These are phyloP conservation scores for Piliocolobus tephrosceles DNA, from an alignment of 2,113 vertebrate genomes.

Conservation along the genomic window DNA sequence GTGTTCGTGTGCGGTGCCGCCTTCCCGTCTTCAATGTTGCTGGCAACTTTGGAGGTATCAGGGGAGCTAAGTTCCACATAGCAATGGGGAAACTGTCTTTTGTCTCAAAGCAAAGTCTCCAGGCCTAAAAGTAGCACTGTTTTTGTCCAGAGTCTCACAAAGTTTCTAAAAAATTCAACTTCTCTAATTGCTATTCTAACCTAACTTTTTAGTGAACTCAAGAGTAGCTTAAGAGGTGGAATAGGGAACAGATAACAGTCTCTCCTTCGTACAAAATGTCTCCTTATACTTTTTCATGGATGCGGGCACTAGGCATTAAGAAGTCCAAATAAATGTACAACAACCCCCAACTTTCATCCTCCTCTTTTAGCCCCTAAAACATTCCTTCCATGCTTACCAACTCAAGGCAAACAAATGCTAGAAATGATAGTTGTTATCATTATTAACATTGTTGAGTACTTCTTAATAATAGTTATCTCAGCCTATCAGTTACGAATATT, in stretches of 20 bases:
- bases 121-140: not conserved
- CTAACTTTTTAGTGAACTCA: not conserved
- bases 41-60: not conserved
- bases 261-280: not conserved
- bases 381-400: not conserved
- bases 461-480: not conserved
- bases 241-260: not conserved
- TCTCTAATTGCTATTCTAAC: not conserved
- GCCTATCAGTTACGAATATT: not conserved
- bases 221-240: not conserved
- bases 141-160: not conserved
- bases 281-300: not conserved
- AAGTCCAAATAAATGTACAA: not conserved
- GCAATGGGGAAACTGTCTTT: not conserved
- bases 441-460: not conserved
- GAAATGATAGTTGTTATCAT: not conserved
- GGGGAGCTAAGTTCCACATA: not conserved
- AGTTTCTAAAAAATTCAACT: not conserved
- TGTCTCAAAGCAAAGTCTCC: not conserved
- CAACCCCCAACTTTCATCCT: not conserved
- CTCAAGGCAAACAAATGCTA: not conserved
- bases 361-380: not conserved
- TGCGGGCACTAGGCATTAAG: not conserved
- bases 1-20: rapidly evolving
- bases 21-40: not conserved